Conservation (phyloP, 2,797 vertebrate species). For the Artibeus lituratus region DNA sequence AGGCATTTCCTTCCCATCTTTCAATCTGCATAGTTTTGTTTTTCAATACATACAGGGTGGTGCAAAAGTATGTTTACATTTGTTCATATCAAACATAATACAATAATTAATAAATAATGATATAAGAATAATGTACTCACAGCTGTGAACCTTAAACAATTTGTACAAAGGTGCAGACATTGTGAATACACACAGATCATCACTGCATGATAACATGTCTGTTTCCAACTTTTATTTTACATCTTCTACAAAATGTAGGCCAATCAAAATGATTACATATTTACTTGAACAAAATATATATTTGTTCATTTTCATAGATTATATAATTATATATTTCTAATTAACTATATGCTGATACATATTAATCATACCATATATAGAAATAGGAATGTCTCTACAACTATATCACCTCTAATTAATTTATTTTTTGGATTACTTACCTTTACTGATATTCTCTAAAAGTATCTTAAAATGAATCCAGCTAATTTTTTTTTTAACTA, state of each 20-base stretch:
- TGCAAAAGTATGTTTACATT: background rate
- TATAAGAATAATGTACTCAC: background rate
- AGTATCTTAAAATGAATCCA: slow-evolving; percentile 27
- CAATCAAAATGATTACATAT: background rate
- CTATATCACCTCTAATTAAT: slow-evolving; percentile 16
- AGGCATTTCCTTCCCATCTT: background rate
- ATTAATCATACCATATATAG: background rate
- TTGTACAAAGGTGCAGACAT: background rate
- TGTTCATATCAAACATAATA: background rate
- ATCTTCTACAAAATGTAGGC: slow-evolving; percentile 2
- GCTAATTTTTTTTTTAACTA: background rate
- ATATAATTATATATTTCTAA: background rate
- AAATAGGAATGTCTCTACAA: background rate
- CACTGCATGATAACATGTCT: background rate
- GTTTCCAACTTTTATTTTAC: background rate
- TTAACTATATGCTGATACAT: background rate
- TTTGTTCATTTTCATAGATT: slow-evolving; percentile 39
- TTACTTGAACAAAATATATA: background rate
- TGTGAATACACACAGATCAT: background rate
- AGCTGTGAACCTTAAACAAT: background rate
- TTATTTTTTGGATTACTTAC: slow-evolving; percentile 49
- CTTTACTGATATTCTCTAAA: slow-evolving; percentile 43
- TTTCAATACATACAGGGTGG: background rate
- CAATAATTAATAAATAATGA: background rate
- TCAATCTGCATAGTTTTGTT: background rate